phyloP scores from a whole-genome alignment of 2,797 vertebrate genomes.

The Diplodus sargus region DNA sequence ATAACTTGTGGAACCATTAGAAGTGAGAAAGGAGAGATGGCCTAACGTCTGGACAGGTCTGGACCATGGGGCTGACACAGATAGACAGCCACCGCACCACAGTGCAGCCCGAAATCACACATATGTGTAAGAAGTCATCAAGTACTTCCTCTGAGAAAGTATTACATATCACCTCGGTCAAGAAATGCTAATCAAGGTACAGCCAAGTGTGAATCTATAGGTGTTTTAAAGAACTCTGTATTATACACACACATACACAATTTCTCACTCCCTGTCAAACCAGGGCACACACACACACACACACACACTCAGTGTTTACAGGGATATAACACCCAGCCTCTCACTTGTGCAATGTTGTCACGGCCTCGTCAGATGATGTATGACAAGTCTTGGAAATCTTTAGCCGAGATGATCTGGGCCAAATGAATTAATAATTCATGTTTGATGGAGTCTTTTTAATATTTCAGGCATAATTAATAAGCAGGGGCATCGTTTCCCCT shows the following conservation, averaged over 20 bases:
- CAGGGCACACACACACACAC: slow-evolving; percentile 2
- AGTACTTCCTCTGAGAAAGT: neutral
- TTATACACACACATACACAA: neutral
- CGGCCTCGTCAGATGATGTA: slow-evolving; percentile 75
- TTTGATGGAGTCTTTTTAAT: slow-evolving; percentile 86
- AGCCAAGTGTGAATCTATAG: slow-evolving; percentile 8
- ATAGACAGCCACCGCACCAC: neutral
- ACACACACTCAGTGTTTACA: slow-evolving; percentile 54
- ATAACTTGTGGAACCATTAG: too few relatives aligned
- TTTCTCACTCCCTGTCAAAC: slow-evolving; percentile 15
- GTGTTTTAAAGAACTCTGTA: neutral
- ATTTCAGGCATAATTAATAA: slow-evolving; percentile 87
- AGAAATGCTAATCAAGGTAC: slow-evolving; percentile 22
- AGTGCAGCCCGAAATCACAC: neutral
- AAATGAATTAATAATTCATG: slow-evolving; percentile 86
- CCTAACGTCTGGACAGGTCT: too few relatives aligned
- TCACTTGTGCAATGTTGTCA: slow-evolving; percentile 51
- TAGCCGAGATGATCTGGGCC: slow-evolving; percentile 79
- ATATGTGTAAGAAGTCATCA: neutral
- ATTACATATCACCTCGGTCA: slow-evolving; percentile 17
- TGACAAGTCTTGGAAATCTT: slow-evolving; percentile 79
- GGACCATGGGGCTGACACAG: too few relatives aligned
- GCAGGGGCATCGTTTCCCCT: slow-evolving; percentile 68
- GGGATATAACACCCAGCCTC: slow-evolving; percentile 45
- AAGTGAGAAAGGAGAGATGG: too few relatives aligned